Conservation (phyloP, 2,797 vertebrate species). For the Sebastes vulpes region DNA sequence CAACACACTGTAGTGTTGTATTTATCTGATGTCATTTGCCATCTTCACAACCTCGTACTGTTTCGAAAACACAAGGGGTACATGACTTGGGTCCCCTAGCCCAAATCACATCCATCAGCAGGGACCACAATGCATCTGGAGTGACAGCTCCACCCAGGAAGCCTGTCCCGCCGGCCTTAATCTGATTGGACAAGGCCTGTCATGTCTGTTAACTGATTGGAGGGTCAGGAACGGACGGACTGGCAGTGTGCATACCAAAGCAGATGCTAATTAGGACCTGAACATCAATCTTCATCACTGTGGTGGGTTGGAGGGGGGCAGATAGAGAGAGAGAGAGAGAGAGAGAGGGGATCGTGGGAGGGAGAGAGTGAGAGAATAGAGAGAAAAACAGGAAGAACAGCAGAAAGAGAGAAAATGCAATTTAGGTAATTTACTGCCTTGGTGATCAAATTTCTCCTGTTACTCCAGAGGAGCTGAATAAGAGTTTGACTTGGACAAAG, state of each 20-base stretch:
- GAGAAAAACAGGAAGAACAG: background rate
- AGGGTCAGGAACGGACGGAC: slow-evolving; percentile 61
- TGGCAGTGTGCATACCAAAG: slow-evolving; percentile 74
- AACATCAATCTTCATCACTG: slow-evolving; percentile 77
- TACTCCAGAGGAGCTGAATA: slow-evolving; percentile 26
- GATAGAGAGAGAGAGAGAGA: background rate
- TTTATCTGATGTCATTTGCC: background rate
- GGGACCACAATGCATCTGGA: slow-evolving; percentile 51
- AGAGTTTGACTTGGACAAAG: slow-evolving; percentile 42
- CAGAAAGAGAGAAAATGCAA: slow-evolving; percentile 38
- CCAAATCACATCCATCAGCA: slow-evolving; percentile 52
- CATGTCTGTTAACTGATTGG: slow-evolving; percentile 78
- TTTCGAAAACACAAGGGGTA: background rate
- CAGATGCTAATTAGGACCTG: slow-evolving; percentile 81
- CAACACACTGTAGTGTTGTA: background rate
- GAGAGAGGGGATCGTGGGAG: background rate
- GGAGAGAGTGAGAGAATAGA: background rate
- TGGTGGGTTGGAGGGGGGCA: slow-evolving; percentile 1
- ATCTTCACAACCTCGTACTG: background rate
- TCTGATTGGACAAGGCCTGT: slow-evolving; percentile 81
- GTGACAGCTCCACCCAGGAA: slow-evolving; percentile 78
- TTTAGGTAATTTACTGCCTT: slow-evolving; percentile 44
- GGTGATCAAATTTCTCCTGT: slow-evolving; percentile 37
- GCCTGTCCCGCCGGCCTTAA: slow-evolving; percentile 68
- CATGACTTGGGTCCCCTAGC: slow-evolving; percentile 22